A percentile compares a stretch with the other conserved stretches of the same genome.
phyloP scores from a whole-genome alignment of 2,888 invertebrate genomes.

The Dexiosoma caninum region DNA sequence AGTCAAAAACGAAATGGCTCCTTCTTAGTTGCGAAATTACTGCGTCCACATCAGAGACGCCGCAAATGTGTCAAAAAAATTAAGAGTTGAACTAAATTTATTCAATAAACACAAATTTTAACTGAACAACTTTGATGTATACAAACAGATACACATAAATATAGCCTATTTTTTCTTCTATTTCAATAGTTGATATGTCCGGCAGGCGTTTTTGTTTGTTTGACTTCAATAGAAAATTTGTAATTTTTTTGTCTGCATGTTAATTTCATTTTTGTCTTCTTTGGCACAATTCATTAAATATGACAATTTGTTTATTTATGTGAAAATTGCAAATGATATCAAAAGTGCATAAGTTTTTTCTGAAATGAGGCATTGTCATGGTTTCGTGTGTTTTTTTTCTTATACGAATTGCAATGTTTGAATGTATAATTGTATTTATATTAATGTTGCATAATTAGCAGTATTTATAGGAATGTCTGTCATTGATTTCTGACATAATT shows the following conservation, averaged over 20 bases:
- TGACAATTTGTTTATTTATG: conserved; percentile 53
- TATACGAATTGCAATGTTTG: background rate
- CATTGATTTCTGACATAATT: conserved; percentile 49
- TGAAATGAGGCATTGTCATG: background rate
- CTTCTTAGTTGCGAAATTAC: too few relatives aligned
- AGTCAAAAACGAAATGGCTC: too few relatives aligned
- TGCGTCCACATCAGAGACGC: too few relatives aligned
- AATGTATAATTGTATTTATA: background rate
- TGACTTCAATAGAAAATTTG: conserved; percentile 41
- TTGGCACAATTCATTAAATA: conserved; percentile 39
- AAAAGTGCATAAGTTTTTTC: conserved; percentile 40
- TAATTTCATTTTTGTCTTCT: background rate
- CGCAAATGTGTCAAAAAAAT: too few relatives aligned
- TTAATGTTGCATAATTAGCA: conserved; percentile 43
- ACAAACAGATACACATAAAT: background rate
- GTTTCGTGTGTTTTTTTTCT: background rate
- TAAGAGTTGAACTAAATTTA: too few relatives aligned
- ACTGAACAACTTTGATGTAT: background rate
- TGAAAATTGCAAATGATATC: conserved; percentile 52
- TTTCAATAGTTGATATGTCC: conserved; percentile 26
- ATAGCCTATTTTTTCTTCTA: conserved; percentile 20
- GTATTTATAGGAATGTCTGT: conserved; percentile 6
- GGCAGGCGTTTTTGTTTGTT: conserved; percentile 39
- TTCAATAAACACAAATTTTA: too few relatives aligned
- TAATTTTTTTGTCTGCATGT: background rate